Evolutionary conservation across 2,113 vertebrate genomes (phyloP).

Genomic region (Arothron firmamentum): DNA sequence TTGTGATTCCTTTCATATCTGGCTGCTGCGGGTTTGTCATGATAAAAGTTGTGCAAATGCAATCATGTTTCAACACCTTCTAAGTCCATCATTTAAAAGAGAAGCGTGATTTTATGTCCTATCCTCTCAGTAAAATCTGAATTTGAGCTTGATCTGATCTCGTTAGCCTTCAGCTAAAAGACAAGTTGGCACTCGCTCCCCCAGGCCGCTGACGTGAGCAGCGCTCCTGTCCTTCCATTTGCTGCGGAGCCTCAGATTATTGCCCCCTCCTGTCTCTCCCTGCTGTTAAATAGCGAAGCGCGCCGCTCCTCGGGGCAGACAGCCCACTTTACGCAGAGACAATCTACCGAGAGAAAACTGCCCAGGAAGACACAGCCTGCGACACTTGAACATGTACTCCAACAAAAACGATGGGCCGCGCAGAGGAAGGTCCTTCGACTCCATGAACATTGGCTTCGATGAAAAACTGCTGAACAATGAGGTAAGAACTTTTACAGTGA

Average conservation of each 20-base stretch:
- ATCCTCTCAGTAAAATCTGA: neutral
- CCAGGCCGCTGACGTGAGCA: conserved; percentile 59
- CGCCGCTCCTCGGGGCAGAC: conserved; percentile 30
- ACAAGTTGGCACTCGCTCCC: conserved; percentile 15
- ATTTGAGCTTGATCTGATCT: conserved; percentile 32
- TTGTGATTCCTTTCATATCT: too few relatives aligned
- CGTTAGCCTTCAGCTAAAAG: conserved; percentile 18
- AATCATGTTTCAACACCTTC: neutral
- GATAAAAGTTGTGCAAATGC: too few relatives aligned
- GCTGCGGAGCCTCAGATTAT: conserved; percentile 66
- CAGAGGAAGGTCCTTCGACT: conserved; percentile 80
- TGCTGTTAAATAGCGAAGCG: conserved; percentile 69
- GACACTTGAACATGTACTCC: conserved; percentile 72
- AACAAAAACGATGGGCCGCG: conserved; percentile 75
- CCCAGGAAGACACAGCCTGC: conserved; percentile 13
- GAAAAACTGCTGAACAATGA: conserved; percentile 81
- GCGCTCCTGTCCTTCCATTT: conserved; percentile 70
- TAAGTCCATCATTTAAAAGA: neutral
- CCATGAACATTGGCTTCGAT: conserved; percentile 76
- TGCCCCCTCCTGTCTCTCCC: conserved; percentile 46
- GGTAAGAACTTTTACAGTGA: conserved; percentile 59
- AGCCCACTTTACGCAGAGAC: conserved; percentile 24
- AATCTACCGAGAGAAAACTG: neutral
- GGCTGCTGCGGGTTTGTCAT: too few relatives aligned
- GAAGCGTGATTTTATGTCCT: neutral